Evolutionary conservation across 2,888 invertebrate genomes (phyloP), one percentile per base, ranked within the genome.

Genomic region (Epinotia ramella): DNA sequence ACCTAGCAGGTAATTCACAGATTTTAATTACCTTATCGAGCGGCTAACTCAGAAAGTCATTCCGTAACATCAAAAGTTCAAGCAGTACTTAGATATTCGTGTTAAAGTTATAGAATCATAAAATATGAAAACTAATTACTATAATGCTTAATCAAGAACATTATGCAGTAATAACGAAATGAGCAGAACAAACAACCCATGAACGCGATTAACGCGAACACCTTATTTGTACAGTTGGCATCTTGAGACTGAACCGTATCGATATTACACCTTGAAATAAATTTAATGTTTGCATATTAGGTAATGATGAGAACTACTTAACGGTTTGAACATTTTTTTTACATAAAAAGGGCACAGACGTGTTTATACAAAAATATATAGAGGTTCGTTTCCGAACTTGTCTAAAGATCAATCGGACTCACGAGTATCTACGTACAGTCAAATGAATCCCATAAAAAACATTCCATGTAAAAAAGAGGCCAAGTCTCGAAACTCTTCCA

Each of bases 131-230:
- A 68, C 68, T 46, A 59, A 59, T 59, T 69, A 69, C 59, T n/a
- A 69, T 59, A 44, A 68, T 69, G 46, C 59, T 69, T 74, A 65
- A 75, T 65, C 64, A 75, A 65, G 46, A 75, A 69, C 59, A 70
- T 33, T 65, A 64, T 49, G 40, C 49, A 18, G 44, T 5, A 53
- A 67, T 12, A 57, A 18, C 63, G 63, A 69, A 59, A 33, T 69
- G 57, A 63, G 16, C 63, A 69, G 64, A 33, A 64, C 69, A 74
- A 74, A 69, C 63, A 74, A 64, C 33, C 57, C 46, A 73, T 69
- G 40, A 70, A 18, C 24, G 18, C 53, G 70, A 67, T 72, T 46
- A 69, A 63, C 49, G n/a, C 18, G 44, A 13, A 62, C 49, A 53
- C 2, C 5, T 18, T 76, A 46, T 76, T 72, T 72, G 76, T n/a